phyloP scores from a whole-genome alignment of 2,797 vertebrate genomes.

The Tragelaphus oryx region DNA sequence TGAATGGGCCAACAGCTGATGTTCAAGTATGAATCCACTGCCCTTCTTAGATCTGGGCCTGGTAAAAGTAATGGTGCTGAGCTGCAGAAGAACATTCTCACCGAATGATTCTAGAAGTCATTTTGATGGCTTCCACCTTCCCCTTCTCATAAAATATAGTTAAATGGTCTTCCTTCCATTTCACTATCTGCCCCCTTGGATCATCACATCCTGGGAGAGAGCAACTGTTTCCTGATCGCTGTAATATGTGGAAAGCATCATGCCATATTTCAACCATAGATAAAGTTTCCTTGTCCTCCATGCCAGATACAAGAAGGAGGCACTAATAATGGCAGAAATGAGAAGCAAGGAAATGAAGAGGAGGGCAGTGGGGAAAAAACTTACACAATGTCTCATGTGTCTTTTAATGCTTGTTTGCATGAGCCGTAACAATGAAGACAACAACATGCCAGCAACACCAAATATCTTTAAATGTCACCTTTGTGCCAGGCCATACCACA shows the following conservation, averaged over 20 bases:
- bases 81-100: neutral
- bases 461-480: neutral
- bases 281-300: neutral
- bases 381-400: accelerated
- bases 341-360: neutral
- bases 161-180: neutral
- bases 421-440: neutral
- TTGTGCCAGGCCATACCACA: no score
- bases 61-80: neutral
- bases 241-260: accelerated
- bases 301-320: neutral
- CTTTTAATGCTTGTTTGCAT: neutral
- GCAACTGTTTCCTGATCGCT: neutral
- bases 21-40: neutral
- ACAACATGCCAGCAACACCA: neutral
- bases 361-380: accelerated
- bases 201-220: neutral
- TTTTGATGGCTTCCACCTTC: neutral
- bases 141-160: neutral
- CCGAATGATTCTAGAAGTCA: neutral
- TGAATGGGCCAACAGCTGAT: neutral
- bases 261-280: neutral
- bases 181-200: neutral
- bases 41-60: neutral
- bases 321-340: no score